Base-by-base conservation (phyloP, 2,888 invertebrate species). In the Glomeris marginata region DNA sequence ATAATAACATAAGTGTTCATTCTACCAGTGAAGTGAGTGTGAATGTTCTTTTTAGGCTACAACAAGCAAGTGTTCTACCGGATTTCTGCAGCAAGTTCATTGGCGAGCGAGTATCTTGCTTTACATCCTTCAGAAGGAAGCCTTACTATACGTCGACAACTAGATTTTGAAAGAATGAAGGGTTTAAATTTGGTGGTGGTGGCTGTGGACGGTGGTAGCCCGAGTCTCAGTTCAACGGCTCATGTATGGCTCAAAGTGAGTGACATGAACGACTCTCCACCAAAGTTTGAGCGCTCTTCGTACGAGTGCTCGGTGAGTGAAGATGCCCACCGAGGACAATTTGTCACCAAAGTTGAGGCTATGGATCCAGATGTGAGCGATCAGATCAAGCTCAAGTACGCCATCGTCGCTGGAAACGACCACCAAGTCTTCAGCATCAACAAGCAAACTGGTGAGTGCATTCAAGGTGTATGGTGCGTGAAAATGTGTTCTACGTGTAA, bases 221-320 rank as follows among this genome's bases (percentile, higher is more conserved):
- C 91, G 11, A 75, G 81, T 55, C 72, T 87, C 15, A 78, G 77
- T 53, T 81, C 83, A 55, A 83, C 84, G 2, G 82, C 85, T 11
- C 84, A 85, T 62, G 80, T 91, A 15, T 83, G 85, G 75, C 73
- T 92, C 34, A 75, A 75, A 60, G 86, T 92, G 53, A 71, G 80
- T 56, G 91, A 92, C 70, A 80, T 87, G 70, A 92, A 92, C 69
- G 92, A 94, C 70, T 86, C 84, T 65, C 77, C 85, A 45, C 92
- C 92, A 21, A 77, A 77, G 62, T 81, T 90, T 69, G 84, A 87
- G 64, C 82, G 85, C 61, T 73, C 76, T 16, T 80, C 84, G 28
- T 84, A 88, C 66, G 75, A 78, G 48, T 84, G 82, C 64, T 74
- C 75, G 46, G 72, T 91, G 50, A 86, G 86, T 37, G 77, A 81